Evolutionary conservation across 2,113 vertebrate species (phyloP).

Genomic region (Corydoras maculifer): DNA sequence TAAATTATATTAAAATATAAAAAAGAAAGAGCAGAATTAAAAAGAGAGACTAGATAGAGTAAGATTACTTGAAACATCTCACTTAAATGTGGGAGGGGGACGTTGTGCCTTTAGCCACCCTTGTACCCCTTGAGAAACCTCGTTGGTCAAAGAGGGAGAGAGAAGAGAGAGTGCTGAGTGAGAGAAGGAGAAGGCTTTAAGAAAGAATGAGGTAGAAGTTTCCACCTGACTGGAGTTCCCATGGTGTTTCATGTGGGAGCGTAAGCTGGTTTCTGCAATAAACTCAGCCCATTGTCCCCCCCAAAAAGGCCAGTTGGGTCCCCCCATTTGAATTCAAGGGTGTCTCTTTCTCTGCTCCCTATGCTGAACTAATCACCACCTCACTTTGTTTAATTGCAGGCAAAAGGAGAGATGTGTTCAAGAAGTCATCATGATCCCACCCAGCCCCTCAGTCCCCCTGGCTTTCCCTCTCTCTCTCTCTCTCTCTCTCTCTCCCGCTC

Average conservation of each 20-base stretch:
- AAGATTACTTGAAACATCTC: conserved; percentile 16
- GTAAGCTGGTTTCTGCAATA: conserved; percentile 99
- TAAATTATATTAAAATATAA: conserved; percentile 36
- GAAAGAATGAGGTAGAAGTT: conserved; percentile 77
- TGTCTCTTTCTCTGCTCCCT: conserved; percentile 89
- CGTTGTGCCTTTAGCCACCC: conserved; percentile 59
- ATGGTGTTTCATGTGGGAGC: conserved; percentile 92
- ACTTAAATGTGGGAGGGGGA: conserved; percentile 51
- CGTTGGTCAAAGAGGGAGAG: conserved; percentile 59
- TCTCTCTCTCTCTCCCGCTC: conserved; percentile 20
- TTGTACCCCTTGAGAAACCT: conserved; percentile 81
- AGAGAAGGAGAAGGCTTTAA: conserved; percentile 45
- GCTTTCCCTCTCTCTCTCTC: conserved; percentile 16
- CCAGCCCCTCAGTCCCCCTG: conserved; percentile 63
- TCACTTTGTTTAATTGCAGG: conserved; percentile 94
- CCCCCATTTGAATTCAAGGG: conserved; percentile 98
- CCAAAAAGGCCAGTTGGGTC: conserved; percentile 91
- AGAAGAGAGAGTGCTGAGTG: conserved; percentile 52
- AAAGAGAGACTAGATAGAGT: conserved; percentile 45
- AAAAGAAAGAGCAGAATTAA: conserved; percentile 61
- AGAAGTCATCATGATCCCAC: conserved; percentile 96
- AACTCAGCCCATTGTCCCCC: conserved; percentile 93
- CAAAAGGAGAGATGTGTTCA: conserved; percentile 96
- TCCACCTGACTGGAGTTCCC: conserved; percentile 99
- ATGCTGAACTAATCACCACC: conserved; percentile 98